phyloP scores from a whole-genome alignment of 2,797 vertebrate species.

The Aythya fuligula region DNA sequence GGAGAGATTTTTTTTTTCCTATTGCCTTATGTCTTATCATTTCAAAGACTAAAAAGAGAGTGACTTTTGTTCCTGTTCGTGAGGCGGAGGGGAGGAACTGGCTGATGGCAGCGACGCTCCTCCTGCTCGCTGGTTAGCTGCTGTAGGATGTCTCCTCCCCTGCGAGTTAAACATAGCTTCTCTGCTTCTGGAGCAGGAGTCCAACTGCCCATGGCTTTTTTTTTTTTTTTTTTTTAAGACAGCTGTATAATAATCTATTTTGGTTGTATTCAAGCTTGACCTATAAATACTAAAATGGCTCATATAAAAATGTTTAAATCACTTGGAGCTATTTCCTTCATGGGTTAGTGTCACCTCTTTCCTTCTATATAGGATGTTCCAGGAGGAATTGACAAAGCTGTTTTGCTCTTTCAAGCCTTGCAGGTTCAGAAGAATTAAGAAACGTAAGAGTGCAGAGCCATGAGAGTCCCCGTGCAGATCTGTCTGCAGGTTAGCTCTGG shows the following conservation, averaged over 20 bases:
- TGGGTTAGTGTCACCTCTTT: conserved; percentile 18
- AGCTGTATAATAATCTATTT: not conserved
- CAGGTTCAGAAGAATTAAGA: not conserved
- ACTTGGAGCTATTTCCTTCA: not conserved
- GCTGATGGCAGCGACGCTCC: not conserved
- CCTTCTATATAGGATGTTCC: conserved; percentile 24
- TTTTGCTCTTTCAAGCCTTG: not conserved
- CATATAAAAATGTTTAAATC: not conserved
- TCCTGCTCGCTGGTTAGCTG: not conserved
- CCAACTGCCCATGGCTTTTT: not conserved
- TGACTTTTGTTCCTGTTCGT: not conserved
- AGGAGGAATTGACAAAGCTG: not conserved
- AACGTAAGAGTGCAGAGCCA: not conserved
- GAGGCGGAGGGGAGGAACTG: not conserved
- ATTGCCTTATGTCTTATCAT: not conserved
- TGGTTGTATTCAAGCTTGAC: conserved; percentile 14
- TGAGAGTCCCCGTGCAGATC: not conserved
- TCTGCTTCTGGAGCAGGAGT: not conserved
- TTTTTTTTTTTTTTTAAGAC: not conserved
- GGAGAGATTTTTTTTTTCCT: not conserved
- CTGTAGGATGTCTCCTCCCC: not conserved
- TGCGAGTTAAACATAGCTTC: not conserved
- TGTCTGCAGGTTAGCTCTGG: not conserved
- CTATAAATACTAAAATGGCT: conserved; percentile 1
- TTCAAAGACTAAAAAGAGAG: not conserved